A percentile compares a stretch with the other conserved stretches of the same genome.
Conservation (phyloP, 2,113 vertebrate genomes). For the Gorsachius goisagi region DNA sequence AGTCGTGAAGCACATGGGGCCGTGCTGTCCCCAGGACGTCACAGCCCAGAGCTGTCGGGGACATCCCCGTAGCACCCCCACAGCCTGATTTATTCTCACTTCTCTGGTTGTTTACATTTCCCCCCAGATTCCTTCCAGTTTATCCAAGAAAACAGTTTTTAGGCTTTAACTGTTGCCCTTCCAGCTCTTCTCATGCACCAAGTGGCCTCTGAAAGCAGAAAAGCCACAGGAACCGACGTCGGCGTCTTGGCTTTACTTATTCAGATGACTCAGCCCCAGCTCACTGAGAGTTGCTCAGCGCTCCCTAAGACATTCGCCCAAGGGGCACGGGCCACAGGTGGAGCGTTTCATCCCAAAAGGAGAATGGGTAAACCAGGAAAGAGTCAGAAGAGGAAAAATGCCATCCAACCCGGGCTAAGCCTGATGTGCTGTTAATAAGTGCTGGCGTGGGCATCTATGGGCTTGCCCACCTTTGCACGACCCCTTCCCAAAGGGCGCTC, state of each 20-base stretch:
- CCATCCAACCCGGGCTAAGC: background rate
- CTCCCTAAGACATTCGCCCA: background rate
- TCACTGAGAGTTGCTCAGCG: background rate
- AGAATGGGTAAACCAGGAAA: background rate
- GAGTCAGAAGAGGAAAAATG: background rate
- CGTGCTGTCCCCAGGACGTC: background rate
- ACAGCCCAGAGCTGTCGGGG: background rate
- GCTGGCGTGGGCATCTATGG: accelerated
- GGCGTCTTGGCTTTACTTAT: background rate
- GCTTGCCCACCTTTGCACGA: too few species aligned
- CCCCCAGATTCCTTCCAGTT: background rate
- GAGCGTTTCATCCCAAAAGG: background rate
- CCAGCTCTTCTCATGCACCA: background rate
- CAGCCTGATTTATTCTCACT: background rate
- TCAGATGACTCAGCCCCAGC: background rate
- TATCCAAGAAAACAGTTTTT: background rate
- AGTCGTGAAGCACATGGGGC: accelerated
- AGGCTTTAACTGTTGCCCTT: background rate
- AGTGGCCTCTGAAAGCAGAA: background rate
- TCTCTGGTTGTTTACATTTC: background rate
- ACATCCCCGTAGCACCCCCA: background rate
- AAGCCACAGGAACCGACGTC: accelerated
- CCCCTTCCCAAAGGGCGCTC: background rate
- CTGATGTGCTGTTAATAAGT: background rate
- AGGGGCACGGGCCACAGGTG: background rate